Base-by-base conservation (phyloP, 1,140 invertebrate species). In the Pogonus chalceus region DNA sequence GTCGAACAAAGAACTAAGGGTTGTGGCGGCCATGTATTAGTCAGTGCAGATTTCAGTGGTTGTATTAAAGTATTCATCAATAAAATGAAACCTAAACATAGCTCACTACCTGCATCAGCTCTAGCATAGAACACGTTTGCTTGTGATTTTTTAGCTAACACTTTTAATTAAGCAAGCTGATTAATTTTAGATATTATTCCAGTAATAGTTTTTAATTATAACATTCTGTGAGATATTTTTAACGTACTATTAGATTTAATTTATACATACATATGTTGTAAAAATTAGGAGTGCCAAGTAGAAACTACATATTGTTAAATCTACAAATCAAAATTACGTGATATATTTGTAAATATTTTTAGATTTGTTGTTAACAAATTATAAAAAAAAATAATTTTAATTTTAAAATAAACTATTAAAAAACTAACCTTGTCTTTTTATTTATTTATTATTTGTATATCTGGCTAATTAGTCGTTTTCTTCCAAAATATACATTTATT, bases 31-130 rank as follows among this genome's bases (percentile, higher is more conserved):
- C 95, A 99, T 72, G 91, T 98, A 39, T 79, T 99, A 21, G 88
- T 98, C 12, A 93, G 92, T 61, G 96, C 95, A 1, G 96, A 99
- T 77, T 95, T 97, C 68, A 92, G 85, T 69, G 96, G 96, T 46
- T 87, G 85, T 65, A 97, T 99, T 60, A 96, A 96, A 76, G 88
- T 99, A 58, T 96, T 98, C 70, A 79, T 94, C 24, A 94, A 94
- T 71, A 88, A 91, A 74, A 90, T 86, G 50, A 91, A 92, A 76
- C 89, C 89, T 60, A 94, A 93, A 69, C 89, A 92, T 71, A 91
- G 88, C 72, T 92, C 88, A 53, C 74, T 92, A 65, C 90, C 90
- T 20, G 88, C 86, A 50, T 89, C 87, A 16, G 87, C 88, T 48
- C 74, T 90, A 53, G 83, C 80, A 46, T 85, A 77, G 72, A 54